phyloP scores from a whole-genome alignment of 2,888 invertebrate genomes.

The Lasioglossum lativentre region DNA sequence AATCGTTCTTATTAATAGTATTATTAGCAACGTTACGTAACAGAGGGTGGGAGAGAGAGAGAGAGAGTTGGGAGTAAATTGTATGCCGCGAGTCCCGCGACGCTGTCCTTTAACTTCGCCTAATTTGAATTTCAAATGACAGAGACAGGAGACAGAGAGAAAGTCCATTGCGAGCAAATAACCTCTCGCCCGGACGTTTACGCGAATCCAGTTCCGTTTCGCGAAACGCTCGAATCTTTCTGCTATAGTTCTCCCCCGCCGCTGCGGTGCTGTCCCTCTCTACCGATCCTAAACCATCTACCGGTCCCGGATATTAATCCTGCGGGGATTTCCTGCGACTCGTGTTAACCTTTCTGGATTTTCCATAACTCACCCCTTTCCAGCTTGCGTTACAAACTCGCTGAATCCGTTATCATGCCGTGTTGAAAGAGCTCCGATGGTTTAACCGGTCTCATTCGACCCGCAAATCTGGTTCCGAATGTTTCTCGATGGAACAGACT shows the following conservation, averaged over 20 bases:
- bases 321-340: neutral
- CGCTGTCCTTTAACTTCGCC: slow-evolving; percentile 39
- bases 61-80: slow-evolving; percentile 18
- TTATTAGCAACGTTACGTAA: slow-evolving; percentile 36
- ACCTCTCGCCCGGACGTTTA: slow-evolving; percentile 10
- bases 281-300: neutral
- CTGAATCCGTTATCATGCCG: neutral
- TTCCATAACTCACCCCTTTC: slow-evolving; percentile 4
- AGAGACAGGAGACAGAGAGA: neutral
- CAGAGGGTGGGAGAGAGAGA: neutral
- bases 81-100: neutral
- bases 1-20: slow-evolving; percentile 15
- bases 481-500: neutral
- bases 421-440: neutral
- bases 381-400: neutral
- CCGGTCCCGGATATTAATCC: slow-evolving; percentile 8
- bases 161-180: slow-evolving; percentile 14
- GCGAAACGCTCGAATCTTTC: slow-evolving; percentile 2
- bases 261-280: neutral
- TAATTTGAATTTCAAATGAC: slow-evolving; percentile 43
- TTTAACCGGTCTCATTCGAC: neutral
- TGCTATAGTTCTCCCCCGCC: neutral
- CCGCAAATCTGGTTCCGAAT: neutral
- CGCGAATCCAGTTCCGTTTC: neutral
- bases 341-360: slow-evolving; percentile 9